phyloP scores from a whole-genome alignment of 2,797 vertebrate species.

The Sparus aurata region DNA sequence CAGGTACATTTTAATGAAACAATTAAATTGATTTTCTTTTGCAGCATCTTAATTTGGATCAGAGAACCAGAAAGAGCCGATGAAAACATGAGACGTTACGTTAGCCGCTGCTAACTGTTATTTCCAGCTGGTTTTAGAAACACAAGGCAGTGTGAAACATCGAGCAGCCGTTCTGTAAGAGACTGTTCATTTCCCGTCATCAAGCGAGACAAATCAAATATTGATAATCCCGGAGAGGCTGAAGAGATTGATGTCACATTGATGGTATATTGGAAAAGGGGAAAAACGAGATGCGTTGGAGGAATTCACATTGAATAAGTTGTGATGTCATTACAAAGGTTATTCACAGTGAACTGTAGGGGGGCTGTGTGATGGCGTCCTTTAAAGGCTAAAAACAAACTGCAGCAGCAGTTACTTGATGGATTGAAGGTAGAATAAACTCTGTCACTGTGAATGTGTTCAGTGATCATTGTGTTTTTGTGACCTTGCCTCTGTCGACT shows the following conservation, averaged over 20 bases:
- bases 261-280: constrained; percentile 34
- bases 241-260: constrained; percentile 46
- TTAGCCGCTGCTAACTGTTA: too few species aligned
- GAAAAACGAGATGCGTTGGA: constrained; percentile 6
- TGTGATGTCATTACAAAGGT: constrained; percentile 1
- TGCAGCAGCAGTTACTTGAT: neutral
- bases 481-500: neutral
- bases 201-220: constrained; percentile 44
- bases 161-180: constrained; percentile 19
- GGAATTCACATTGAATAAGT: constrained; percentile 48
- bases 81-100: too few species aligned
- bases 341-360: constrained; percentile 5
- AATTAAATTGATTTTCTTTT: neutral
- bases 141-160: too few species aligned
- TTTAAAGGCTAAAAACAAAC: neutral
- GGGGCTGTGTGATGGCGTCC: neutral
- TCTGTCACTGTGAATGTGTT: neutral
- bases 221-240: constrained; percentile 35
- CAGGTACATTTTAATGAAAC: neutral
- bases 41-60: neutral
- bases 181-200: constrained; percentile 54
- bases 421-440: neutral
- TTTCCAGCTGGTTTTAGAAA: too few species aligned
- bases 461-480: neutral
- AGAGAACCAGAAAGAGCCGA: too few species aligned